phyloP scores from a whole-genome alignment of 2,888 invertebrate genomes.

The Nomada ferruginata region DNA sequence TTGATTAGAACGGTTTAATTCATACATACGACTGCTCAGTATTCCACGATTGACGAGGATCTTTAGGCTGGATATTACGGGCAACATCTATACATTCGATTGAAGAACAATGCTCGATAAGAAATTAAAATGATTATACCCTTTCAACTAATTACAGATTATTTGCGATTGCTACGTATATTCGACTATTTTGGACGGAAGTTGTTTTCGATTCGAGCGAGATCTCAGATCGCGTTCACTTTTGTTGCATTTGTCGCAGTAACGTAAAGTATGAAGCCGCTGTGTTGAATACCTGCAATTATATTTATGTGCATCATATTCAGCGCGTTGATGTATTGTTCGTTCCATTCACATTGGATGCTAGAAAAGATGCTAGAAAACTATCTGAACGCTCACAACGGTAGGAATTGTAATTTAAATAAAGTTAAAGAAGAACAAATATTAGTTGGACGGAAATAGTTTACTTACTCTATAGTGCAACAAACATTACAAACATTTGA shows the following conservation, averaged over 20 bases:
- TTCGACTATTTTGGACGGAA: slow-evolving; percentile 18
- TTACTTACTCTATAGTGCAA: no score
- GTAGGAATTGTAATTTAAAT: no score
- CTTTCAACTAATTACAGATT: not conserved
- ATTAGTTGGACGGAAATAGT: no score
- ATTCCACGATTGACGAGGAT: slow-evolving; percentile 14
- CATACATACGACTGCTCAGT: slow-evolving; percentile 42
- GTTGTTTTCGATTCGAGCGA: slow-evolving; percentile 13
- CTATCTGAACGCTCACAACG: no score
- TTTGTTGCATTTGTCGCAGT: slow-evolving; percentile 49
- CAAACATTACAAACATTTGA: no score
- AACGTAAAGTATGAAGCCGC: slow-evolving; percentile 66
- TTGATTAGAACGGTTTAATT: not conserved
- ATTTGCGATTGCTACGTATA: not conserved
- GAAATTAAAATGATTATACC: not conserved
- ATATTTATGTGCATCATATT: not conserved
- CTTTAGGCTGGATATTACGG: slow-evolving; percentile 15
- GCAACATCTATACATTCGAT: slow-evolving; percentile 26
- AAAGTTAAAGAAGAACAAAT: no score
- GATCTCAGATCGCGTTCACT: slow-evolving; percentile 2
- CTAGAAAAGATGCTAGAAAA: no score
- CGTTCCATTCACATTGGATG: not conserved
- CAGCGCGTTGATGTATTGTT: no score
- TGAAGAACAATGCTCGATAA: slow-evolving; percentile 5
- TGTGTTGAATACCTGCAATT: slow-evolving; percentile 62